Evolutionary conservation across 2,113 vertebrate genomes (phyloP), one percentile per base, ranked within the genome.

Genomic region (Callipepla squamata): DNA sequence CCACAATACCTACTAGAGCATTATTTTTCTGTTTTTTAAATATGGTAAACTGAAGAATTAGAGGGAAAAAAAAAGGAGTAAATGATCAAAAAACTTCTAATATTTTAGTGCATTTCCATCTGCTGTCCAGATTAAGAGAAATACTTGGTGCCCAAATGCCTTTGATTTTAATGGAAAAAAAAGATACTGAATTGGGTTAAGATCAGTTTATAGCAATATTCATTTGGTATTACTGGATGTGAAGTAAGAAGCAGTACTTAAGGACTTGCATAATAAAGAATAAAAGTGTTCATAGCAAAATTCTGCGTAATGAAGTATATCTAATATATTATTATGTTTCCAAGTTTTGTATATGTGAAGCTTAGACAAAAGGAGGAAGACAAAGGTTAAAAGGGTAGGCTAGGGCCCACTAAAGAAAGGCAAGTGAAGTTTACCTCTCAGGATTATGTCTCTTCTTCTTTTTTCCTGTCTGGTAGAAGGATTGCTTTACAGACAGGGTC

Each of bases 121-220:
- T 36, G 5, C 17, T 79, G 13, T 61, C 38, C 30, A 61, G 19
- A 72, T 57, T 20, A 68, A 61, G 61, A 69, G 19, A 75, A 87
- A 44, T 3, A 55, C 15, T 34, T 59, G 51, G 16, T 72, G 8
- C 3, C 38, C 5, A 61, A 12, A 2, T 61, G 34, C 26, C 3
- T 91, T 81, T 61, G 66, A 30, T 76, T 81, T 51, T 76, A 76
- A 65, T 34, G 19, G n/a, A 28, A 84, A 90, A 90, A 19, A 5
- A 32, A 38, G n/a, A 11, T 36, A 19, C 26, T 58, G 48, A 72
- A 78, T 6, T 75, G 38, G 32, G 11, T 15, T n/a, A n/a, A 80
- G 7, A 40, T 44, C 25, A 5, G 7, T 79, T 89, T 84, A 48
- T 30, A 88, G 9, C n/a, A 84, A 42, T 48, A 73, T 45, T 86